Conservation (phyloP, 2,797 vertebrate genomes). For the Selene dorsalis region DNA sequence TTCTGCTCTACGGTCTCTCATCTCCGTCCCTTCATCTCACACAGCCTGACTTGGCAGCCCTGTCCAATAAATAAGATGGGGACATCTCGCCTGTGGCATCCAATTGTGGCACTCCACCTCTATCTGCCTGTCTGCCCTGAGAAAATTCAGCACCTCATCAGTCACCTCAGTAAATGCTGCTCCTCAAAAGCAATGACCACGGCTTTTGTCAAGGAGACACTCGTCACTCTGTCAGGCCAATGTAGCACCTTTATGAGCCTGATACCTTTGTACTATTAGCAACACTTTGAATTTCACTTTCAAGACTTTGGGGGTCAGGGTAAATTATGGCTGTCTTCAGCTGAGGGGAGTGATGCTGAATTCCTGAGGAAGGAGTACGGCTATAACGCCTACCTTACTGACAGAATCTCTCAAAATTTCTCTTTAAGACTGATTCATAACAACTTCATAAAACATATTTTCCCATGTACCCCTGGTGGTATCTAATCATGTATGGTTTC, state of each 20-base stretch:
- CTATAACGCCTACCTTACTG: too few species aligned
- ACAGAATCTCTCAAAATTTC: too few species aligned
- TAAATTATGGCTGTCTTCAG: too few species aligned
- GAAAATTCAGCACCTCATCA: constrained; percentile 42
- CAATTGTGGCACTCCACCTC: constrained; percentile 50
- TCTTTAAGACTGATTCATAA: too few species aligned
- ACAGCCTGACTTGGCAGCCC: constrained; percentile 41
- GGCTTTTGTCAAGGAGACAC: constrained; percentile 31
- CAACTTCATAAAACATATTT: too few species aligned
- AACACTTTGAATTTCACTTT: not conserved
- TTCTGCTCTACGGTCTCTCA: constrained; percentile 22
- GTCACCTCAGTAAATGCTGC: constrained; percentile 40
- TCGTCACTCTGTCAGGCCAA: constrained; percentile 1
- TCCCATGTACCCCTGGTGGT: too few species aligned
- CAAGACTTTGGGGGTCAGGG: too few species aligned
- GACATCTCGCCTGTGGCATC: constrained; percentile 61
- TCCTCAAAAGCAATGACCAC: constrained; percentile 35
- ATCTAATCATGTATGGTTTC: too few species aligned
- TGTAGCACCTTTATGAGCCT: not conserved
- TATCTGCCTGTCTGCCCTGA: constrained; percentile 42
- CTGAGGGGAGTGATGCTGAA: too few species aligned
- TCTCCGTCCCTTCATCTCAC: constrained; percentile 42
- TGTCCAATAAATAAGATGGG: constrained; percentile 68
- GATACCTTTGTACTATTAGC: not conserved
- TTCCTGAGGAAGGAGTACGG: too few species aligned